Conservation (phyloP, 2,888 invertebrate species). For the Hartigia nigra region DNA sequence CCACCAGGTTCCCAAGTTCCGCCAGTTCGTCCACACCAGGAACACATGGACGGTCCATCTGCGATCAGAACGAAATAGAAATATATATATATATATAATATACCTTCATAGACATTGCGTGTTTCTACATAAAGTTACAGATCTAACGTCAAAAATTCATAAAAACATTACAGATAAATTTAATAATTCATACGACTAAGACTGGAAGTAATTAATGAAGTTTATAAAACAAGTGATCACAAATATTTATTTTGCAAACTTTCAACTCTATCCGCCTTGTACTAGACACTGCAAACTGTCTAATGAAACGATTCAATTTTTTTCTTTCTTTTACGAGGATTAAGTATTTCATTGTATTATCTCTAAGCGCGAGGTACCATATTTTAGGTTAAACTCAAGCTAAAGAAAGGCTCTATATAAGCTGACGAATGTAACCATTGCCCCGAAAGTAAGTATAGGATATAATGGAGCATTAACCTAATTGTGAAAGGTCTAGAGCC, state of each 20-base stretch:
- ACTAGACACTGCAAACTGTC: too few relatives aligned
- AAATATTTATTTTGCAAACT: too few relatives aligned
- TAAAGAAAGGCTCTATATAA: not conserved
- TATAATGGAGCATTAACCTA: slow-evolving; percentile 12
- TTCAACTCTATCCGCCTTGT: too few relatives aligned
- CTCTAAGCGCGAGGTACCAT: not conserved
- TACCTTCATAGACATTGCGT: not conserved
- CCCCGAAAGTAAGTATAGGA: not conserved
- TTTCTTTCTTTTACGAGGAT: not conserved
- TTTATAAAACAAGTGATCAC: too few relatives aligned
- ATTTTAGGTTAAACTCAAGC: not conserved
- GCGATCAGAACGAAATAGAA: not conserved
- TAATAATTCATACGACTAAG: too few relatives aligned
- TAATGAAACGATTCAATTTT: not conserved
- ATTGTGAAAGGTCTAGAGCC: slow-evolving; percentile 6
- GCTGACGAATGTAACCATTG: not conserved
- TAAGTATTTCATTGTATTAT: not conserved
- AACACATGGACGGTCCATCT: slow-evolving; percentile 48
- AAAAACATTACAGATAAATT: too few relatives aligned
- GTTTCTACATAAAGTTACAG: not conserved
- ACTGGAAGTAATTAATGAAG: too few relatives aligned
- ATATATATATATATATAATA: not conserved
- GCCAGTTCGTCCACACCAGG: slow-evolving; percentile 67
- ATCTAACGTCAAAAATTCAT: not conserved
- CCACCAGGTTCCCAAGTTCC: slow-evolving; percentile 67